A percentile compares a stretch with the other conserved stretches of the same genome.
Evolutionary conservation across 2,888 invertebrate species (phyloP).

Genomic region (Eristalis pertinax): DNA sequence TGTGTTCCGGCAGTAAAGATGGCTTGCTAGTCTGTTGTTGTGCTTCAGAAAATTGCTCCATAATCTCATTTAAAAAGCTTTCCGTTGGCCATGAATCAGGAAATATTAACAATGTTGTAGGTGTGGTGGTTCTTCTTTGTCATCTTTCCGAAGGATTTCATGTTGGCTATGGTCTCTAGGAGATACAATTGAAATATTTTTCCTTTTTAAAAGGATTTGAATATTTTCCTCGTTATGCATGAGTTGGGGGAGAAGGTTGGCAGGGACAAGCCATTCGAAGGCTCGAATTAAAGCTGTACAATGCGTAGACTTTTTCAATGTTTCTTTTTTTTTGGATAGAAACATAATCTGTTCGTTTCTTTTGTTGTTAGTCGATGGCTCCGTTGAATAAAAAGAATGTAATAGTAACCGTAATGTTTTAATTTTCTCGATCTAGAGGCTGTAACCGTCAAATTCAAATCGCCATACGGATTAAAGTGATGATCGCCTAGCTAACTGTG

Average conservation of each 20-base stretch:
- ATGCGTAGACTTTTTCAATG: not conserved
- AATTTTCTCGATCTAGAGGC: too few species aligned
- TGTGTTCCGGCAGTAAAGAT: constrained; percentile 26
- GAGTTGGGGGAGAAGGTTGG: too few species aligned
- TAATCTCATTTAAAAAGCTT: constrained; percentile 9
- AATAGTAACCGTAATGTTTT: too few species aligned
- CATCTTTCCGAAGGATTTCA: not conserved
- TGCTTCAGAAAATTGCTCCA: constrained; percentile 2
- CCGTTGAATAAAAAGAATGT: too few species aligned
- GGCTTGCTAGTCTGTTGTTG: constrained; percentile 30
- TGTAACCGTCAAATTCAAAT: too few species aligned
- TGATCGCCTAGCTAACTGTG: too few species aligned
- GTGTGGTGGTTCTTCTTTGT: not conserved
- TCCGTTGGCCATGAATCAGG: not conserved
- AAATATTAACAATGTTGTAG: not conserved
- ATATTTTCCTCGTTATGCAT: not conserved
- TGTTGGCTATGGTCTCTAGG: not conserved
- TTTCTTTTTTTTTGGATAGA: too few species aligned
- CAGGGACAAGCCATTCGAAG: too few species aligned
- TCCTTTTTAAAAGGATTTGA: not conserved
- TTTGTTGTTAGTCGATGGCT: too few species aligned
- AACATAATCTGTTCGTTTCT: too few species aligned
- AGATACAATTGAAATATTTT: not conserved
- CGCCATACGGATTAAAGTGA: too few species aligned
- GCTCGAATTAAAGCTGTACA: not conserved